These are phyloP conservation scores for Littorina saxatilis DNA, from an alignment of 1,140 invertebrate species.

Conservation along the genomic window DNA sequence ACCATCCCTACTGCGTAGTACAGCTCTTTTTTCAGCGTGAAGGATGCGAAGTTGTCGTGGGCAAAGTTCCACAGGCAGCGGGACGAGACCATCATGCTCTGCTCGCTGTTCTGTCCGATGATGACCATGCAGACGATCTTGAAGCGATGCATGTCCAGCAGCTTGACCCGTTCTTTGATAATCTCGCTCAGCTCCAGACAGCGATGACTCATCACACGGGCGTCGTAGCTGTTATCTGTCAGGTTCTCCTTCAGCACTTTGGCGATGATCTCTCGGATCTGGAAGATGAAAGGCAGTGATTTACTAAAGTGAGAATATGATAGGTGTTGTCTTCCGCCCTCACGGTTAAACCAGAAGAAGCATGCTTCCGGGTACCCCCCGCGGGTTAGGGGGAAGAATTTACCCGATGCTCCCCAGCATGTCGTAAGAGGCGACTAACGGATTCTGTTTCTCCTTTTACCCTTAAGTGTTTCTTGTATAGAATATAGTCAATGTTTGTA, in stretches of 20 bases:
- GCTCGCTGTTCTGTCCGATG: constrained; percentile 64
- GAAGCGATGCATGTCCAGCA: constrained; percentile 61
- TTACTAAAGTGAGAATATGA: too few species aligned
- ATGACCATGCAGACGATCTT: constrained; percentile 69
- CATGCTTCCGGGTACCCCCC: too few species aligned
- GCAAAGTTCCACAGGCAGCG: constrained; percentile 71
- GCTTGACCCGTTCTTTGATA: constrained; percentile 67
- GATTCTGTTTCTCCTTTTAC: too few species aligned
- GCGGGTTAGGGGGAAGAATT: too few species aligned
- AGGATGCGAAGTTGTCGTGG: constrained; percentile 69
- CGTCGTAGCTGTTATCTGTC: constrained; percentile 55
- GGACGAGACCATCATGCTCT: constrained; percentile 65
- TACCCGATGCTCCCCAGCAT: too few species aligned
- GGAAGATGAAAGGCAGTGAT: neutral
- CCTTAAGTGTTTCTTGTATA: too few species aligned
- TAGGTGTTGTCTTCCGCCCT: too few species aligned
- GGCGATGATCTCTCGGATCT: constrained; percentile 57
- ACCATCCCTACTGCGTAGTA: constrained; percentile 69
- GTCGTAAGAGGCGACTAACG: too few species aligned
- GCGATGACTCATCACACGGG: constrained; percentile 47
- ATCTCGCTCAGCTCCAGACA: constrained; percentile 61
- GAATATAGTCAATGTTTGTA: too few species aligned
- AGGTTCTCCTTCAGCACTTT: constrained; percentile 61
- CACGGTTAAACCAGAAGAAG: too few species aligned
- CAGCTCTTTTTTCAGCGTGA: constrained; percentile 54